Percentiles rank a stretch among this genome's conserved stretches.
Conservation (phyloP, 2,797 vertebrate species). For the Acanthiza pusilla region DNA sequence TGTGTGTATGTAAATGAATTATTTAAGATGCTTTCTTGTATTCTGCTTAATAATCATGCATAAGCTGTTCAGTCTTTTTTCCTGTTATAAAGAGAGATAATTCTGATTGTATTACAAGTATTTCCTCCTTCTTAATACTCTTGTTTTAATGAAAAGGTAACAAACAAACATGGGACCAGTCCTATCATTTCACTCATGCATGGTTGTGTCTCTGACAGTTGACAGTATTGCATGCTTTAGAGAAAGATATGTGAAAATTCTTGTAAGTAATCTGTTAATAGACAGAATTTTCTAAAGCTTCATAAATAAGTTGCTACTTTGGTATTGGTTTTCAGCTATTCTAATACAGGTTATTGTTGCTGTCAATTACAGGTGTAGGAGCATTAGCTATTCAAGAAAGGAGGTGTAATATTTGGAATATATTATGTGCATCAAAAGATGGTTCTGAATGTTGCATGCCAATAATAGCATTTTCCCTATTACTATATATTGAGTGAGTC, state of each 20-base stretch:
- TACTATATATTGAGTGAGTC: neutral
- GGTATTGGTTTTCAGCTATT: neutral
- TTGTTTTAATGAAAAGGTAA: neutral
- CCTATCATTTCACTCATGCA: neutral
- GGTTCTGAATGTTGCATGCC: neutral
- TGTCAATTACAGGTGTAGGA: neutral
- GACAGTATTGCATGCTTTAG: neutral
- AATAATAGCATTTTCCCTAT: neutral
- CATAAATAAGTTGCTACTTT: neutral
- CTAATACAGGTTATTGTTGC: neutral
- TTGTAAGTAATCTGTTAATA: neutral
- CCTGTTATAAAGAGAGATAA: neutral
- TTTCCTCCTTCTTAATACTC: neutral
- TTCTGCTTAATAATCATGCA: neutral
- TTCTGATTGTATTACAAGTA: neutral
- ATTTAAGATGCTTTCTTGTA: neutral
- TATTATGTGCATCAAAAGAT: neutral
- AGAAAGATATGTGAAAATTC: neutral
- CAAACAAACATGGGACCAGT: neutral
- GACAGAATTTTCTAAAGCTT: neutral
- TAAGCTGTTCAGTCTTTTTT: neutral
- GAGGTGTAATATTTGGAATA: neutral
- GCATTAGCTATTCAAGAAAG: neutral
- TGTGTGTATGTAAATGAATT: neutral
- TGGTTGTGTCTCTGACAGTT: neutral